Evolutionary conservation across 2,113 vertebrate genomes (phyloP).

Genomic region (Phyllostomus discolor): DNA sequence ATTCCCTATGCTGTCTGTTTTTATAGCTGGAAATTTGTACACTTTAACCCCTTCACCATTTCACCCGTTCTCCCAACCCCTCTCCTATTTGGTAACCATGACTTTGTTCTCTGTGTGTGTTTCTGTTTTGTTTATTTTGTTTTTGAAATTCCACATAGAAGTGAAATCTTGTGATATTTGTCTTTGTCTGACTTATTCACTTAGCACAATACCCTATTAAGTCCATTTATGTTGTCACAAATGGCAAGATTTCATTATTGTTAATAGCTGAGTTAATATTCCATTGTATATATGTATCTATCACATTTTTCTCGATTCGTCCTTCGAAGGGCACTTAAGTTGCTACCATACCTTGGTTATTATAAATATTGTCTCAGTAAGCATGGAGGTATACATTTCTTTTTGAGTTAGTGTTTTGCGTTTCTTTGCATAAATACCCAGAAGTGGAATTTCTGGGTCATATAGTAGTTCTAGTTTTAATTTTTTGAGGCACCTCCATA

Average conservation of each 20-base stretch:
- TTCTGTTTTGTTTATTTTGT: background rate
- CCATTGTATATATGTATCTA: background rate
- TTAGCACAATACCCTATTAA: background rate
- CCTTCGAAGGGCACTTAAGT: background rate
- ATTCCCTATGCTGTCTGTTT: background rate
- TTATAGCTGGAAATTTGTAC: background rate
- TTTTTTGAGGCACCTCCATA: background rate
- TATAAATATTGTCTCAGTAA: background rate
- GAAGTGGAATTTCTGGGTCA: background rate
- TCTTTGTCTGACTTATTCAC: background rate
- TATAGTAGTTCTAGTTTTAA: background rate
- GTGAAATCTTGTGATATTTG: background rate
- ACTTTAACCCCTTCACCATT: background rate
- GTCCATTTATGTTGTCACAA: background rate
- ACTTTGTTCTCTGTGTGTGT: background rate
- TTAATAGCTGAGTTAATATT: background rate
- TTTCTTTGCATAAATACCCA: background rate
- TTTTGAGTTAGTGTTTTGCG: background rate
- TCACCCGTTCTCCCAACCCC: background rate
- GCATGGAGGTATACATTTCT: background rate
- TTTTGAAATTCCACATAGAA: background rate
- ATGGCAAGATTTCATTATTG: background rate
- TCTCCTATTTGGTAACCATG: background rate
- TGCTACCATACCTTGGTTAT: background rate
- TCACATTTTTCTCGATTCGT: background rate